Base-by-base conservation (phyloP, 1,140 invertebrate species). In the Euwallacea similis region DNA sequence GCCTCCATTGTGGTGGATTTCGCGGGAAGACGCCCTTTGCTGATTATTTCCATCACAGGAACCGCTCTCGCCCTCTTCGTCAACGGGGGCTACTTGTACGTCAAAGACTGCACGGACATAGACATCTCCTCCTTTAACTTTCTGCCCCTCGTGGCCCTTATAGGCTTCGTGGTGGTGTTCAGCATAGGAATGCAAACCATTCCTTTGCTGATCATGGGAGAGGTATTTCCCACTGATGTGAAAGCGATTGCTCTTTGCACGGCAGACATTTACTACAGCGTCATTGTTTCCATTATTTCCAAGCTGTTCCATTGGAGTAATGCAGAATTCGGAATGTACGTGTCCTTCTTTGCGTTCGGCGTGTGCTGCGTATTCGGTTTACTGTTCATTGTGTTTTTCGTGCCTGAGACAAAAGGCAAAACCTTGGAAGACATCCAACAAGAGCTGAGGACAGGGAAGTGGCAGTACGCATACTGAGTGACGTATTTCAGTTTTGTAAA, bases 361-460 rank as follows among this genome's bases (percentile, higher is more conserved):
- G 80, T 86, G 7, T 85, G 90, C 75, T 90, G 89, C 54, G 74
- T 88, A 0, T 56, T 88, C 1, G 85, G 88, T 7, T 56, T 79
- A 8, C 13, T 89, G 15, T 92, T 88, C 76, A 85, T 89, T 54
- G 81, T 88, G n/a, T 80, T 85, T 10, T 84, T 85, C 53, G 83
- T 93, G 10, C 91, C 92, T 0, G 93, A 95, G 82, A 95, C 93
- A 0, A 94, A 94, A 82, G 91, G 90, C 9, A 91, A 90, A 77
- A 88, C 88, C 0, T 86, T 93, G 60, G 87, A 88, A 59, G 79
- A 81, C 50, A 81, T 81, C 44, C 79, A 80, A 66, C 68, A 59
- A 8, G 72, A 76, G 47, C 71, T 79, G 8, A 76, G 74, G 50
- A 72, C 72, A 6, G 72, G 71, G 33, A 71, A 68, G n/a, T 64